A percentile compares a stretch with the other conserved stretches of the same genome.
Conservation (phyloP, 2,888 invertebrate genomes). For the Melangyna quadrimaculata region DNA sequence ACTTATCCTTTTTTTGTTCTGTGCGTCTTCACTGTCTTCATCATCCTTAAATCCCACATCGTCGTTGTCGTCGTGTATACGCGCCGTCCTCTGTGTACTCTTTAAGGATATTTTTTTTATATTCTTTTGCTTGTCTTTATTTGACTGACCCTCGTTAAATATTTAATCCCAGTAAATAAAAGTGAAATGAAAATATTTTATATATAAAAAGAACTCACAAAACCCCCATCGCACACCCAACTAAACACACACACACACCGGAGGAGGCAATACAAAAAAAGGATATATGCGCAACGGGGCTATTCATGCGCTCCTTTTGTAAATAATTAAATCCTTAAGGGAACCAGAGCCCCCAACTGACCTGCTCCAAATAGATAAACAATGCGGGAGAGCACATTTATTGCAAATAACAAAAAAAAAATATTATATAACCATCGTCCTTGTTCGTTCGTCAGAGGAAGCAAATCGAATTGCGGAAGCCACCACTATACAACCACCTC, state of each 20-base stretch:
- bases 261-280: neutral
- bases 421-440: neutral
- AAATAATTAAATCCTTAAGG: slow-evolving; percentile 68
- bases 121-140: slow-evolving; percentile 21
- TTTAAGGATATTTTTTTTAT: slow-evolving; percentile 19
- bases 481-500: slow-evolving; percentile 1
- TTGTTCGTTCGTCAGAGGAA: neutral
- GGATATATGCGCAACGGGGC: slow-evolving; percentile 27
- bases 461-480: slow-evolving; percentile 66
- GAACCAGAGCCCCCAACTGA: slow-evolving; percentile 59
- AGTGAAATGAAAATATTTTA: slow-evolving; percentile 70
- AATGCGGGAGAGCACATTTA: slow-evolving; percentile 35
- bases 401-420: slow-evolving; percentile 16
- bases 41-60: neutral
- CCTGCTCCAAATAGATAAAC: slow-evolving; percentile 62
- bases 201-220: slow-evolving; percentile 29
- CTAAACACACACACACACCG: neutral
- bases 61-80: neutral
- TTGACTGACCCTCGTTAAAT: slow-evolving; percentile 69
- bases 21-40: neutral
- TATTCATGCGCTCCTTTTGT: slow-evolving; percentile 59
- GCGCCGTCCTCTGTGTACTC: slow-evolving; percentile 16
- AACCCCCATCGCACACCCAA: neutral
- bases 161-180: slow-evolving; percentile 71
- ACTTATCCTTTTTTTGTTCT: slow-evolving; percentile 59